Evolutionary conservation across 2,888 invertebrate genomes (phyloP).

Genomic region (Patella caerulea): DNA sequence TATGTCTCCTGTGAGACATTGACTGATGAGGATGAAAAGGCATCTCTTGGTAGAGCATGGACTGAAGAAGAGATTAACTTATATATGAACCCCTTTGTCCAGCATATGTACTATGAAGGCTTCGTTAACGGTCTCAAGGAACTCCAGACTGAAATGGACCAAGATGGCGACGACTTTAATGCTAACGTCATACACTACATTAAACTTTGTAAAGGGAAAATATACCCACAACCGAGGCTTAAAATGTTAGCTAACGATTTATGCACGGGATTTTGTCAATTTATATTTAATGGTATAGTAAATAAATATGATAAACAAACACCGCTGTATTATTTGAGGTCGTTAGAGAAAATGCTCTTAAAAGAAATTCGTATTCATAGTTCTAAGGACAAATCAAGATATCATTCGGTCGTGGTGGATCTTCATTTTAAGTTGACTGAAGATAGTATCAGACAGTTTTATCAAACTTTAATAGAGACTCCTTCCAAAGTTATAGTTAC

Average conservation of each 20-base stretch:
- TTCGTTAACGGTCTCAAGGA: background rate
- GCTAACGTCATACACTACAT: background rate
- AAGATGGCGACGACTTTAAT: background rate
- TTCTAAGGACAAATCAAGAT: background rate
- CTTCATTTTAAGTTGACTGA: background rate
- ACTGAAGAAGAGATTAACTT: background rate
- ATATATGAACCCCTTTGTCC: background rate
- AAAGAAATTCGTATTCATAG: background rate
- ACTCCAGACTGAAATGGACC: background rate
- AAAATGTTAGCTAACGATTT: background rate
- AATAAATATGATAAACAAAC: background rate
- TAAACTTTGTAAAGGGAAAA: background rate
- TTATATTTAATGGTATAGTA: background rate
- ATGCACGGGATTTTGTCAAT: background rate
- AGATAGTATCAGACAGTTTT: background rate
- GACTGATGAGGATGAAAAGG: background rate
- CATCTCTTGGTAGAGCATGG: background rate
- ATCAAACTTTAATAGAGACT: background rate
- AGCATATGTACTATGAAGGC: background rate
- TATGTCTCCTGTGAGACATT: background rate
- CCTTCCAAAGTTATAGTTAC: background rate
- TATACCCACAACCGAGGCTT: background rate
- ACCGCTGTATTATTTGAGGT: background rate
- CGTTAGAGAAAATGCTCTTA: background rate
- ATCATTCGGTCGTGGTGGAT: background rate